These are phyloP conservation scores for Epinephelus fuscoguttatus DNA, from an alignment of 2,113 vertebrate species.

Conservation along the genomic window DNA sequence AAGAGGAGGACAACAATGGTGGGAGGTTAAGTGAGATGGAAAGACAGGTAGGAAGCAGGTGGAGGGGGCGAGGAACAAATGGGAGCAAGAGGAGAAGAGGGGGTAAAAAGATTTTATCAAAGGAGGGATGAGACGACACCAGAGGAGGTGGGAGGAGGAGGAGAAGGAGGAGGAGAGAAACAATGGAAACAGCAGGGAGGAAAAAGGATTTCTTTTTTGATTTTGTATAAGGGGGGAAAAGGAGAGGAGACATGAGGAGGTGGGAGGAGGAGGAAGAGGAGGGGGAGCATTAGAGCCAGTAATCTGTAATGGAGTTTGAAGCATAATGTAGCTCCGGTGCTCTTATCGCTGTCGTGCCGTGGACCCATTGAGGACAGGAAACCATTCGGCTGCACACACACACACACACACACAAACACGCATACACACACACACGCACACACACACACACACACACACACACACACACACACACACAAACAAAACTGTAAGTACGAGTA, in stretches of 20 bases:
- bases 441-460: conserved; percentile 1
- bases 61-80: no score
- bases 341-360: conserved; percentile 72
- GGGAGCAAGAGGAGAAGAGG: background rate
- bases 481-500: background rate
- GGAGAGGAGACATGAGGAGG: no score
- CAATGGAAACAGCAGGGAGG: no score
- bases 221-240: no score
- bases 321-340: conserved; percentile 52
- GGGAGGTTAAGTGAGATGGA: no score
- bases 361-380: conserved; percentile 71
- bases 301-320: conserved; percentile 63
- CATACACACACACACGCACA: background rate
- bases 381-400: background rate
- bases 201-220: no score
- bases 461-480: conserved; percentile 10
- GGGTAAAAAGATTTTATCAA: no score
- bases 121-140: no score
- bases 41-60: no score
- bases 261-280: no score
- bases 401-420: conserved; percentile 1
- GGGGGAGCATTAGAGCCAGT: background rate
- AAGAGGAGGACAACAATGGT: background rate
- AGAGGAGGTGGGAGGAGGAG: no score
- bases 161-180: no score